These are phyloP conservation scores for Eupithecia vulgata DNA, from an alignment of 2,888 invertebrate species.

Conservation along the genomic window DNA sequence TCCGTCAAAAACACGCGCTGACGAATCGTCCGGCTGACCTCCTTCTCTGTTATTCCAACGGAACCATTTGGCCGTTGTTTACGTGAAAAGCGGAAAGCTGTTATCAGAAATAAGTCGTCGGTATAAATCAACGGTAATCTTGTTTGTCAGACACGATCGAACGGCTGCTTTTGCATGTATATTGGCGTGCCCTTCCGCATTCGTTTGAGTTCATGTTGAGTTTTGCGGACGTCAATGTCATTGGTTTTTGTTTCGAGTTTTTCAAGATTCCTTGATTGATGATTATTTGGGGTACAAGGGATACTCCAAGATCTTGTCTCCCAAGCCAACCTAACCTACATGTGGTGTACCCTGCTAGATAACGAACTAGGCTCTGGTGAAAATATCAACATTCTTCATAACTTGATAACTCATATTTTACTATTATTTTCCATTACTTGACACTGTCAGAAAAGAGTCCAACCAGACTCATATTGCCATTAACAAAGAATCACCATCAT, in stretches of 20 bases:
- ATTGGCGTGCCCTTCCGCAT: constrained; percentile 43
- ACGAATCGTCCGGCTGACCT: constrained; percentile 49
- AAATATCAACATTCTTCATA: too few relatives aligned
- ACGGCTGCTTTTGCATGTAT: constrained; percentile 60
- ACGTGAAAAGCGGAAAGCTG: constrained; percentile 68
- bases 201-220: constrained; percentile 33
- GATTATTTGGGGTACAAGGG: too few relatives aligned
- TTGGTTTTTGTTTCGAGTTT: constrained; percentile 10
- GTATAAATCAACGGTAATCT: constrained; percentile 71
- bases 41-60: constrained; percentile 46
- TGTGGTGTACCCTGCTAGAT: too few relatives aligned
- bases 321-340: too few relatives aligned
- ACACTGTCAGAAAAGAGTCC: too few relatives aligned
- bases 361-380: too few relatives aligned
- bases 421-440: too few relatives aligned
- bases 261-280: background rate
- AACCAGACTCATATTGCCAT: too few relatives aligned
- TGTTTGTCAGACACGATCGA: constrained; percentile 66
- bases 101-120: constrained; percentile 68
- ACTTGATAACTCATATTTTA: too few relatives aligned
- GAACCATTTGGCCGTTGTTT: constrained; percentile 66
- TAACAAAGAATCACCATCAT: too few relatives aligned
- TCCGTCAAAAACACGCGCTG: constrained; percentile 44
- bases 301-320: too few relatives aligned
- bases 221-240: constrained; percentile 18